Base-by-base conservation (phyloP, 2,797 vertebrate genomes). In the Sebastes steindachneri region DNA sequence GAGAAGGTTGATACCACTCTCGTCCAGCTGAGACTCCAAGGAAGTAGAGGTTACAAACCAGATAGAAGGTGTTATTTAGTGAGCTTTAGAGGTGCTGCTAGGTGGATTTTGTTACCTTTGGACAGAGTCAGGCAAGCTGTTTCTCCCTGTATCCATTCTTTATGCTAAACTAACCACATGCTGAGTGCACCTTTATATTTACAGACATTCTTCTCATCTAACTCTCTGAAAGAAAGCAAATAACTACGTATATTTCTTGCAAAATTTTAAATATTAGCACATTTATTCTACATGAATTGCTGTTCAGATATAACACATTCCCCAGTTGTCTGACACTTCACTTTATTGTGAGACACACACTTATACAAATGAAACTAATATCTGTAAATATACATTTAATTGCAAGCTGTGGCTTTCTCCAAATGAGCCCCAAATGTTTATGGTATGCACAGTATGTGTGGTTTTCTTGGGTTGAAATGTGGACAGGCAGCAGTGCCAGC, bases 381-480 rank as follows among this genome's bases (percentile, higher is more conserved):
- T 48, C 45, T 48, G 15, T 45, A 17, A 45, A 7, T 45, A 45
- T 45, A 45, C 7, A 45, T 45, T 45, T 45, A 45, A 45, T 45
- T 17, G 41, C 4, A 64, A 64, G 3, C 2, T 64, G 10, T 10
- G 2, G 17, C 41, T 45, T 45, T 28, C 15, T n/a, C 10, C 25
- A 65, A 68, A 71, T 33, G 5, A 69, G 17, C 23, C 14, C 14
- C 25, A 45, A 45, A 21, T 41, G 23, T 21, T 7, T 4, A 25
- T 48, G 31, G 4, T 17, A n/a, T n/a, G 19, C 17, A 51, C 17
- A 51, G 17, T 21, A 63, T 21, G 5, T 53, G 33, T 70, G 7
- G 15, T 45, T 71, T 66, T 66, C 62, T 12, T 15, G 63, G 51
- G 45, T 23, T 68, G 23, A 75, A 76, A 69, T 67, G n/a, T 53